Conservation (phyloP, 2,113 vertebrate species). For the Microtus montanus region DNA sequence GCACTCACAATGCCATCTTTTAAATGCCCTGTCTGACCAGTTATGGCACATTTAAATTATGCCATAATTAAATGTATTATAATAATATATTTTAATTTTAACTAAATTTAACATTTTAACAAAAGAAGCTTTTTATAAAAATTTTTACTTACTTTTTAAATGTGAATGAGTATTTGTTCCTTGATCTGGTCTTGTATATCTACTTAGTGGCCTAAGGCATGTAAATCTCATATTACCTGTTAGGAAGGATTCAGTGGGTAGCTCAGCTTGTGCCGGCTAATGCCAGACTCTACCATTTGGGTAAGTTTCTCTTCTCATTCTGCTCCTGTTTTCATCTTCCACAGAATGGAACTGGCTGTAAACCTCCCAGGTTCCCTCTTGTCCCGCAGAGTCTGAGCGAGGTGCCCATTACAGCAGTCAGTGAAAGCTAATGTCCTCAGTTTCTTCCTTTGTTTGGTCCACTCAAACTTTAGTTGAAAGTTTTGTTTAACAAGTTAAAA, state of each 20-base stretch:
- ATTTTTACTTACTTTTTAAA: neutral
- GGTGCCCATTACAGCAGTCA: neutral
- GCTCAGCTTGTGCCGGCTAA: neutral
- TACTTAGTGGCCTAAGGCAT: neutral
- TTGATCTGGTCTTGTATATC: neutral
- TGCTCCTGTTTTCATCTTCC: neutral
- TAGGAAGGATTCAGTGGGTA: neutral
- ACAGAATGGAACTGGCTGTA: neutral
- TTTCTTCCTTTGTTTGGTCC: neutral
- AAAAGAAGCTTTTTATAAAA: neutral
- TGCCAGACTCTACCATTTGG: neutral
- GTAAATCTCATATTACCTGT: neutral
- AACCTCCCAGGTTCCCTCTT: neutral
- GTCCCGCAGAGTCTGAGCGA: neutral
- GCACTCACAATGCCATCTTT: neutral
- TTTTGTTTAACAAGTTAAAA: slow-evolving; percentile 68
- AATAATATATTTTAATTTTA: slow-evolving; percentile 5
- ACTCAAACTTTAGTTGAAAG: neutral
- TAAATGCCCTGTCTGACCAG: neutral
- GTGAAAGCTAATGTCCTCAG: neutral
- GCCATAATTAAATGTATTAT: neutral
- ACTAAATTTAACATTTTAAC: neutral
- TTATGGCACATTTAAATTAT: neutral
- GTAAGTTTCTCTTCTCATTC: neutral
- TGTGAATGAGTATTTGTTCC: neutral